phyloP scores from a whole-genome alignment of 2,888 invertebrate species.

The Portevinia maculata region DNA sequence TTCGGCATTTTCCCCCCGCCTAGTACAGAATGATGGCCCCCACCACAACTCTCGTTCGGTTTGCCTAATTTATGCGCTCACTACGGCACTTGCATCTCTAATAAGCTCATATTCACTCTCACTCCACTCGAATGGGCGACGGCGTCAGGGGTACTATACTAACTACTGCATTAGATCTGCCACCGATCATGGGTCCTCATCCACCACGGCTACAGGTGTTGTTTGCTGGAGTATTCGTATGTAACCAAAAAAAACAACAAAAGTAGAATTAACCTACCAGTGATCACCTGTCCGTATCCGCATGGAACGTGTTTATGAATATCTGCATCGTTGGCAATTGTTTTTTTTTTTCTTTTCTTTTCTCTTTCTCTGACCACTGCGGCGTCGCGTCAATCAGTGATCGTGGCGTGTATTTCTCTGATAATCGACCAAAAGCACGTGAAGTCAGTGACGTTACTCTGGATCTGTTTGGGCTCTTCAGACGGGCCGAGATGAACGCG shows the following conservation, averaged over 20 bases:
- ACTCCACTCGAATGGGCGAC: constrained; percentile 22
- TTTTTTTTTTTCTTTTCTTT: not conserved
- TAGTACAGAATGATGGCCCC: constrained; percentile 10
- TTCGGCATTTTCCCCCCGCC: constrained; percentile 53
- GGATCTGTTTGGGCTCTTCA: constrained; percentile 7
- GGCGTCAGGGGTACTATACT: not conserved
- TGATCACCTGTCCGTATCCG: constrained; percentile 69
- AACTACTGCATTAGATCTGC: constrained; percentile 35
- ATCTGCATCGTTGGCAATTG: constrained; percentile 50
- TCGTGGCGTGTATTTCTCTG: constrained; percentile 34
- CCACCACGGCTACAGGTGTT: constrained; percentile 42
- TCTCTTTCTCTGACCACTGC: constrained; percentile 8
- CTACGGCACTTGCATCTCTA: constrained; percentile 53
- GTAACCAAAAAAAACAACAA: constrained; percentile 1
- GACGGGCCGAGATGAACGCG: not conserved
- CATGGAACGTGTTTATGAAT: constrained; percentile 62
- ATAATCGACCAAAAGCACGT: constrained; percentile 58
- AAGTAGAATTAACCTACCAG: constrained; percentile 30
- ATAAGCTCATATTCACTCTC: constrained; percentile 68
- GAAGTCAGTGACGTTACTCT: constrained; percentile 48
- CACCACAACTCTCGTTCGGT: constrained; percentile 6
- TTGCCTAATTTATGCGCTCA: constrained; percentile 62
- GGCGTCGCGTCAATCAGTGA: not conserved
- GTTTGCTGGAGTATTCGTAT: not conserved
- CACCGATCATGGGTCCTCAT: constrained; percentile 28